Conservation (phyloP, 2,113 vertebrate genomes). For the Entomyzon cyanotis region DNA sequence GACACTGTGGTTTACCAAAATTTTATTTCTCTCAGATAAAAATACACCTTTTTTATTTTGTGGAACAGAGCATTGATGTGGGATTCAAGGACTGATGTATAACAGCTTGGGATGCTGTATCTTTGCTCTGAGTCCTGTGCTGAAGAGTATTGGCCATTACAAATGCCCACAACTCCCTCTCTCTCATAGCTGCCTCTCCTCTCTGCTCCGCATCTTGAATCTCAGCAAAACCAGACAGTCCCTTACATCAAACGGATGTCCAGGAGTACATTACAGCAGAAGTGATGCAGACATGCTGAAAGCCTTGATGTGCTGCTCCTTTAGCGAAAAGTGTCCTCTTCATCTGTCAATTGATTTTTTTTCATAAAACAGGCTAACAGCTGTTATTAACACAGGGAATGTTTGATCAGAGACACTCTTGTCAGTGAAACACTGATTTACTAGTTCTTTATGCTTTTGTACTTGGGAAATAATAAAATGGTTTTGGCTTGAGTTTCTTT, state of each 20-base stretch:
- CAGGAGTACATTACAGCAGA: not conserved
- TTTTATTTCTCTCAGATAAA: not conserved
- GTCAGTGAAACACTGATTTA: not conserved
- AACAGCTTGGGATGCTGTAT: not conserved
- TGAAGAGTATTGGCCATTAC: not conserved
- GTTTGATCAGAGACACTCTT: not conserved
- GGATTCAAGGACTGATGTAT: not conserved
- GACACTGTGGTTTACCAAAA: not conserved
- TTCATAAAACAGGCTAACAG: not conserved
- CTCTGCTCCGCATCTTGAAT: not conserved
- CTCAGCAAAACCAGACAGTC: not conserved
- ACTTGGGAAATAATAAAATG: not conserved
- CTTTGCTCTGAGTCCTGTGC: not conserved
- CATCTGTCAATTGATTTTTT: not conserved
- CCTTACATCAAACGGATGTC: not conserved
- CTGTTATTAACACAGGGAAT: not conserved
- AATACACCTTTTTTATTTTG: accelerated
- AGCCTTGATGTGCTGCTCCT: not conserved
- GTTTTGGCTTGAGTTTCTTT: not conserved
- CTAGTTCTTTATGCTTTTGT: not conserved
- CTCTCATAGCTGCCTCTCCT: not conserved
- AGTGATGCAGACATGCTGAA: not conserved
- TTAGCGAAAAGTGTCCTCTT: not conserved
- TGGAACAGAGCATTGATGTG: not conserved
- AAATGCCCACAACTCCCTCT: not conserved